Conservation (phyloP, 30 jellyfish, hydroid and myxozoan genomes). For the Morbakka virulenta region DNA sequence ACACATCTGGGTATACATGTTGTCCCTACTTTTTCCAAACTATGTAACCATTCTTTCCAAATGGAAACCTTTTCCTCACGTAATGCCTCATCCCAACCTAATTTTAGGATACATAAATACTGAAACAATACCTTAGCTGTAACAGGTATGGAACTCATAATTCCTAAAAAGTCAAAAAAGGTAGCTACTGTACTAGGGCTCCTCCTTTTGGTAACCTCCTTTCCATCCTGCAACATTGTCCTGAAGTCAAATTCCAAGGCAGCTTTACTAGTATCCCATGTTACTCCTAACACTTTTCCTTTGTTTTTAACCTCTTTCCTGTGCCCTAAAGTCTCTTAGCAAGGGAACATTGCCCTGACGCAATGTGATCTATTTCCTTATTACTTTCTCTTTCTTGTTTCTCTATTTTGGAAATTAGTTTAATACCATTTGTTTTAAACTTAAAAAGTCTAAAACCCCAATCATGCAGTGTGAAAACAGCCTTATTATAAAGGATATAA, state of each 20-base stretch:
- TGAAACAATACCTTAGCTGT: not conserved
- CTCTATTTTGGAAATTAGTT: no score
- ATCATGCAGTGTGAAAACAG: no score
- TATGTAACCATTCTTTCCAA: not conserved
- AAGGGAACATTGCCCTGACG: no score
- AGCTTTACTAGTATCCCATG: not conserved
- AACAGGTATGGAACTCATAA: not conserved
- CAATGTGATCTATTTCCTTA: no score
- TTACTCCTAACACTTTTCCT: no score
- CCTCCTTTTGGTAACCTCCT: not conserved
- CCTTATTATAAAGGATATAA: no score
- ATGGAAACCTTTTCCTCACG: not conserved
- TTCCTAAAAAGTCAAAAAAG: not conserved
- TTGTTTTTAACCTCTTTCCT: no score
- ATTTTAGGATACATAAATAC: not conserved
- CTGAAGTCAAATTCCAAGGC: not conserved
- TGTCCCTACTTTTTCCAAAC: not conserved
- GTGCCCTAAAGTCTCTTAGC: no score
- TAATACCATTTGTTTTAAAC: no score
- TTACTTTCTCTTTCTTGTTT: no score
- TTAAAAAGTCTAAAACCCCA: no score
- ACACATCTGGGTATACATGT: not conserved
- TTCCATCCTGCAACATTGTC: not conserved
- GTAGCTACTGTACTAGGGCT: not conserved
- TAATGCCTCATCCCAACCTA: not conserved